Conservation (phyloP, 2,113 vertebrate genomes). For the Rhineura floridana region DNA sequence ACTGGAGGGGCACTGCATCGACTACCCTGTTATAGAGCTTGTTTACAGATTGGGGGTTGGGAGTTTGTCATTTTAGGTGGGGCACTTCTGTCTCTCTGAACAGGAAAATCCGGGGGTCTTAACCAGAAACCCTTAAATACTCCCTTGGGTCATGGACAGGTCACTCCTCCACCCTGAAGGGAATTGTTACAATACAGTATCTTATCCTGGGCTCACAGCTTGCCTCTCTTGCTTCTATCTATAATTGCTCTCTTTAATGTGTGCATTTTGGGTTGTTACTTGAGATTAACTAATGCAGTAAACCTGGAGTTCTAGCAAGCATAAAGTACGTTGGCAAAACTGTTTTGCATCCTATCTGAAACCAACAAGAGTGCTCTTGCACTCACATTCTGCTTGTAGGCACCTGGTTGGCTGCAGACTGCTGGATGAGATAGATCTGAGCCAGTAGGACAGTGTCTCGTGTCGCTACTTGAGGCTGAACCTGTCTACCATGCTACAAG, state of each 20-base stretch:
- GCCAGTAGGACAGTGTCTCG: no score
- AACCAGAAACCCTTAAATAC: background rate
- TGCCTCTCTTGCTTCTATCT: background rate
- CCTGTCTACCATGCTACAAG: no score
- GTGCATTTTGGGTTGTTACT: background rate
- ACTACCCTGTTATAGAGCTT: background rate
- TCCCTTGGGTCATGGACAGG: no score
- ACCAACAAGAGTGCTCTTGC: background rate
- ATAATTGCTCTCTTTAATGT: background rate
- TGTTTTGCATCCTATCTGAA: background rate
- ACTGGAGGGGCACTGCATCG: background rate
- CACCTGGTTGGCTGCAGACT: no score
- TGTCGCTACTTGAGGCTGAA: no score
- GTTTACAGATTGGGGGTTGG: background rate
- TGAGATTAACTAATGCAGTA: background rate
- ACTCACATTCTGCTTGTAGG: no score
- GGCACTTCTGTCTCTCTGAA: background rate
- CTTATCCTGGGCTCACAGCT: background rate
- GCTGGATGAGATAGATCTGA: no score
- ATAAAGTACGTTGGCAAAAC: background rate
- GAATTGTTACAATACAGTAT: background rate
- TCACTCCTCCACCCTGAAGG: background rate
- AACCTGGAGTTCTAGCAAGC: background rate
- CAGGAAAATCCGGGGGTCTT: background rate
- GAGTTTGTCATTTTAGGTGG: background rate